Conservation (phyloP, 2,113 vertebrate species). For the Vulpes lagopus region DNA sequence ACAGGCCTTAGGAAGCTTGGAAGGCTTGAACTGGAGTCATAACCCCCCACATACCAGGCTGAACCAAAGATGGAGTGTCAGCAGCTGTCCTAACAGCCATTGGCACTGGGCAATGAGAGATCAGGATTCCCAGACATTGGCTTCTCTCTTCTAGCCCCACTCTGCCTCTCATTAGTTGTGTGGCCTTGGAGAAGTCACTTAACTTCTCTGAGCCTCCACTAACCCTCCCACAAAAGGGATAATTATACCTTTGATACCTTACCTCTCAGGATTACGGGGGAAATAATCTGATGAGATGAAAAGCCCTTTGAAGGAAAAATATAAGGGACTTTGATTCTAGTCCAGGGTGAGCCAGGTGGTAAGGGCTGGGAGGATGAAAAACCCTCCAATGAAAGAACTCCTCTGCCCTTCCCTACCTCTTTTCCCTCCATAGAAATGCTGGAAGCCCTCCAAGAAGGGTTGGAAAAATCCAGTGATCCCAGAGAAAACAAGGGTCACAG, state of each 20-base stretch:
- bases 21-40: not conserved
- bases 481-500: not conserved
- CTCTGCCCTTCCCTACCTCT: not conserved
- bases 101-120: not conserved
- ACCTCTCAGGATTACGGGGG: not conserved
- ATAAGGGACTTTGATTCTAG: not conserved
- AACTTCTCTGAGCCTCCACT: not conserved
- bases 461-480: not conserved
- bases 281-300: not conserved
- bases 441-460: not conserved
- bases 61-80: not conserved
- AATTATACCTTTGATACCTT: not conserved
- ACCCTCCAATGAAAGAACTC: not conserved
- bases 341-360: not conserved
- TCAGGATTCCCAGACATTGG: not conserved
- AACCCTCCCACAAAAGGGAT: not conserved
- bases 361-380: not conserved
- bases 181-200: conserved; percentile 42
- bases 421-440: not conserved
- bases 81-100: not conserved
- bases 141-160: not conserved
- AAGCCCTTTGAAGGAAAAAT: conserved; percentile 1
- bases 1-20: not conserved
- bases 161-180: not conserved
- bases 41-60: not conserved